Evolutionary conservation across 2,888 invertebrate species (phyloP).

Genomic region (Drosophila anomelani): DNA sequence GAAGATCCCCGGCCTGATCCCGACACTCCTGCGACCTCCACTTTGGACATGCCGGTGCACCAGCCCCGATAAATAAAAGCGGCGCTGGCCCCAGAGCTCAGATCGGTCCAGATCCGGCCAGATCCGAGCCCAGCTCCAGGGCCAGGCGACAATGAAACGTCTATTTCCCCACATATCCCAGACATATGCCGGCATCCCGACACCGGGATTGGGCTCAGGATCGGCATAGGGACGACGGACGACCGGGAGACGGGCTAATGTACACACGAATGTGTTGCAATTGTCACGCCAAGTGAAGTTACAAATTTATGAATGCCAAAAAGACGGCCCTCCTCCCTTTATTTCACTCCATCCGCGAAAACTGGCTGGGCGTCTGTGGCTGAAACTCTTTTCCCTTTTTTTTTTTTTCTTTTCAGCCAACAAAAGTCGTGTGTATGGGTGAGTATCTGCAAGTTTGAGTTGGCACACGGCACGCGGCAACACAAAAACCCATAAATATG

Average conservation of each 20-base stretch:
- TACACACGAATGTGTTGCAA: slow-evolving; percentile 82
- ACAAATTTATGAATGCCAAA: slow-evolving; percentile 84
- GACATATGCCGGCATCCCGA: slow-evolving; percentile 15
- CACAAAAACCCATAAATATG: slow-evolving; percentile 79
- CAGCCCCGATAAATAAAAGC: slow-evolving; percentile 74
- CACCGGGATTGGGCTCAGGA: slow-evolving; percentile 12
- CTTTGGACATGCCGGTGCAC: slow-evolving; percentile 76
- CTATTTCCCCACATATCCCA: slow-evolving; percentile 66
- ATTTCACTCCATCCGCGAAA: slow-evolving; percentile 22
- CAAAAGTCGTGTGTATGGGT: slow-evolving; percentile 5
- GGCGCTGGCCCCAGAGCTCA: slow-evolving; percentile 50
- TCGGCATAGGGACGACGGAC: slow-evolving; percentile 41
- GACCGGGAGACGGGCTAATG: slow-evolving; percentile 76
- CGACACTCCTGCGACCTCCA: slow-evolving; percentile 31
- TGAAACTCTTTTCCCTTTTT: slow-evolving; percentile 21
- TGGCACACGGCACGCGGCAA: slow-evolving; percentile 73
- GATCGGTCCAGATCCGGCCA: slow-evolving; percentile 22
- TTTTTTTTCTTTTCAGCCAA: neutral
- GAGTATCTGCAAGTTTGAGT: slow-evolving; percentile 43
- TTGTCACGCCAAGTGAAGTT: slow-evolving; percentile 84
- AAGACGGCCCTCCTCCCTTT: slow-evolving; percentile 49
- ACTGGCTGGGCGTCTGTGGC: slow-evolving; percentile 51
- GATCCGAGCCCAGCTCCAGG: slow-evolving; percentile 16
- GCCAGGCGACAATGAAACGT: slow-evolving; percentile 78
- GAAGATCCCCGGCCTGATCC: slow-evolving; percentile 38